Conservation (phyloP, 2,113 vertebrate species). For the Ramphastos sulfuratus region DNA sequence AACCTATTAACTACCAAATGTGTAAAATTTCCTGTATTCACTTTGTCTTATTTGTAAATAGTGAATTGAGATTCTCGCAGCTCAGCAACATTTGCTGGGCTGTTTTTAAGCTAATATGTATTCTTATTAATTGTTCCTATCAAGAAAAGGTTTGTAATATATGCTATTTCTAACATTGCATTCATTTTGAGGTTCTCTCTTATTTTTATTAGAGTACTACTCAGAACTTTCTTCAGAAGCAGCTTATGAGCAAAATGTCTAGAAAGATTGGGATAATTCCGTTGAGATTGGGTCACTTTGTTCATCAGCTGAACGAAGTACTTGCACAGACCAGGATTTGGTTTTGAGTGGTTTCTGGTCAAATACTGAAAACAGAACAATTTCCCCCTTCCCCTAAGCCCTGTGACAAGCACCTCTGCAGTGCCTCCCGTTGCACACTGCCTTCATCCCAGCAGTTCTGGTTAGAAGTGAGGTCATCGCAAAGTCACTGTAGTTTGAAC, state of each 20-base stretch:
- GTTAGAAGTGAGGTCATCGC: not conserved
- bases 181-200: slow-evolving; percentile 81
- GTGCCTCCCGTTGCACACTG: not conserved
- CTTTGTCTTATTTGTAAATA: slow-evolving; percentile 88
- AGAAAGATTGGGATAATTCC: slow-evolving; percentile 64
- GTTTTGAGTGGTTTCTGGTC: slow-evolving; percentile 50
- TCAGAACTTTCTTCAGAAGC: slow-evolving; percentile 79
- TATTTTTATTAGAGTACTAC: slow-evolving; percentile 80
- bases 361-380: slow-evolving; percentile 40
- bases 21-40: slow-evolving; percentile 86
- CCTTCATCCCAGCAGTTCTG: not conserved
- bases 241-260: slow-evolving; percentile 75
- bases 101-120: slow-evolving; percentile 85
- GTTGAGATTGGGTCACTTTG: slow-evolving; percentile 64
- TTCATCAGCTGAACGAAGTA: slow-evolving; percentile 66
- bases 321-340: slow-evolving; percentile 62
- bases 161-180: slow-evolving; percentile 82
- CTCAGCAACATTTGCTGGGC: slow-evolving; percentile 83
- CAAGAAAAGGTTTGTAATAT: slow-evolving; percentile 83
- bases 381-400: not conserved
- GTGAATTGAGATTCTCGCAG: slow-evolving; percentile 78
- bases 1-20: slow-evolving; percentile 82
- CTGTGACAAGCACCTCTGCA: slow-evolving; percentile 23
- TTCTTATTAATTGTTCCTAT: slow-evolving; percentile 85
- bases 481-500: not conserved